phyloP scores from a whole-genome alignment of 2,888 invertebrate genomes.

The Hipparchia sbordonii region DNA sequence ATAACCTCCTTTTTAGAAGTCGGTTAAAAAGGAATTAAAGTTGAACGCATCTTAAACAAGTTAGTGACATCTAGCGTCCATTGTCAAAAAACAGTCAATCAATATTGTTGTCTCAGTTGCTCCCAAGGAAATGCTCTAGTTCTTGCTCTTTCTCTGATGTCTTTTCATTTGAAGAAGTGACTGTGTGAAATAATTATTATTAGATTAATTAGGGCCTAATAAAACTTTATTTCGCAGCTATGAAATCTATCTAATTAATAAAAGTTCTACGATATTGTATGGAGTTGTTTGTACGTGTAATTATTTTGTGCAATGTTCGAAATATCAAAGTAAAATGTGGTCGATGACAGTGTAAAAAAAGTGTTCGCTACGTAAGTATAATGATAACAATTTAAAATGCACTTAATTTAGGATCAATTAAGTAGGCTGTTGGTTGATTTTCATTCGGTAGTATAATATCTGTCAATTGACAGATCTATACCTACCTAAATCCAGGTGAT shows the following conservation, averaged over 20 bases:
- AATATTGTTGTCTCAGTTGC: slow-evolving; percentile 51
- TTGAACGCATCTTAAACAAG: slow-evolving; percentile 42
- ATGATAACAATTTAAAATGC: slow-evolving; percentile 55
- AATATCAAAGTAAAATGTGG: slow-evolving; percentile 73
- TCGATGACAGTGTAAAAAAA: slow-evolving; percentile 78
- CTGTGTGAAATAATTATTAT: slow-evolving; percentile 62
- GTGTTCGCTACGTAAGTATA: slow-evolving; percentile 76
- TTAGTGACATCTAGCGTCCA: slow-evolving; percentile 55
- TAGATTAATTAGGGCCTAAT: slow-evolving; percentile 55
- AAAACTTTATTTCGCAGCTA: slow-evolving; percentile 51
- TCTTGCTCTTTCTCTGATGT: slow-evolving; percentile 58
- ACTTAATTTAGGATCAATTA: slow-evolving; percentile 37
- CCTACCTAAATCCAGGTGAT: slow-evolving; percentile 45
- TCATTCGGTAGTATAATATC: slow-evolving; percentile 56
- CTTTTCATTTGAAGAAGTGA: slow-evolving; percentile 62
- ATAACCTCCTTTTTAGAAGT: no score
- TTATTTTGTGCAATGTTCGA: slow-evolving; percentile 59
- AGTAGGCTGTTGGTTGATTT: slow-evolving; percentile 37
- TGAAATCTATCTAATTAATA: slow-evolving; percentile 49
- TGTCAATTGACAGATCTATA: slow-evolving; percentile 46
- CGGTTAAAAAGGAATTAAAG: slow-evolving; percentile 3
- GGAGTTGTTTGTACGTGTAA: slow-evolving; percentile 52
- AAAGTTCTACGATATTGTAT: slow-evolving; percentile 49
- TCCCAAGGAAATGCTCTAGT: slow-evolving; percentile 37
- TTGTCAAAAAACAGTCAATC: slow-evolving; percentile 45